Evolutionary conservation across 2,797 vertebrate genomes (phyloP).

Genomic region (Phataginus tetradactyla): DNA sequence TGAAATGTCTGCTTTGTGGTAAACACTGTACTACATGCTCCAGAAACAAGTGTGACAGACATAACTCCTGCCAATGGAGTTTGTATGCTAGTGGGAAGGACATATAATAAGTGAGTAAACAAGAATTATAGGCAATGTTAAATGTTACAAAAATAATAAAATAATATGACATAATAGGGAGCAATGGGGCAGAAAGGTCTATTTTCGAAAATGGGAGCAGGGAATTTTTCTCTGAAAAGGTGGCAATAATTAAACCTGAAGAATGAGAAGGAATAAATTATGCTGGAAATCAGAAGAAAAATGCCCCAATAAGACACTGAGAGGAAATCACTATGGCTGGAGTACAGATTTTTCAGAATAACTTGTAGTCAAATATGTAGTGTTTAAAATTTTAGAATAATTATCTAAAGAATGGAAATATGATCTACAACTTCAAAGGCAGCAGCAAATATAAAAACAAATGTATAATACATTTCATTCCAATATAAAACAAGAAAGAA

Average conservation of each 20-base stretch:
- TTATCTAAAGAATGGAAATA: not conserved
- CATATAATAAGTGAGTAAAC: not conserved
- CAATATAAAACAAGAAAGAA: not conserved
- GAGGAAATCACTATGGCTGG: not conserved
- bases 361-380: not conserved
- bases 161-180: not conserved
- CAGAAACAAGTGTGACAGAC: not conserved
- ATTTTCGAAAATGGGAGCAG: not conserved
- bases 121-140: not conserved
- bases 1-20: not conserved
- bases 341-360: not conserved
- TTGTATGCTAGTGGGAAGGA: not conserved
- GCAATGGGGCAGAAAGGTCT: not conserved
- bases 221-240: not conserved
- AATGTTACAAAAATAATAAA: not conserved
- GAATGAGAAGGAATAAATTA: not conserved
- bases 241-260: not conserved
- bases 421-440: not conserved
- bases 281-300: not conserved
- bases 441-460: slow-evolving; percentile 17
- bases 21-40: not conserved
- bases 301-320: not conserved
- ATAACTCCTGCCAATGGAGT: not conserved
- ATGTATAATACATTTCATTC: not conserved
- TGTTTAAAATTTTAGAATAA: slow-evolving; percentile 5